Base-by-base conservation (phyloP, 2,113 vertebrate genomes). In the Promerops cafer region DNA sequence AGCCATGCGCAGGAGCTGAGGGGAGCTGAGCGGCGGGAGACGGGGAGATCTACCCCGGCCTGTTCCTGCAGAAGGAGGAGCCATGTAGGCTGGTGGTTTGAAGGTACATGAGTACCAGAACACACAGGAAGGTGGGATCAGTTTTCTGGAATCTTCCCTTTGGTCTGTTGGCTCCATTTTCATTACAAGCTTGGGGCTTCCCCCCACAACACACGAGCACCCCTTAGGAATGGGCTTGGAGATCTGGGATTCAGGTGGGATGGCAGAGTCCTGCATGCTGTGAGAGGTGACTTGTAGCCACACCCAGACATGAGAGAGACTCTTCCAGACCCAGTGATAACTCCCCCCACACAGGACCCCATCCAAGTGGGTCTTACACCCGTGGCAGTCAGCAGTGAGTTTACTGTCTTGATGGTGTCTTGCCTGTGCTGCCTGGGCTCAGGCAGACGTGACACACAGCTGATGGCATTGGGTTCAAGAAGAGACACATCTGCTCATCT, bases 181-280 rank as follows among this genome's bases (percentile, higher is more conserved):
- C 33, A 49, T 31, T 17, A 26, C 11, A 59, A 69, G 21, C 44
- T 33, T 30, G 33, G 31, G 19, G 11, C 27, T 91, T 49, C 18
- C 16, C 54, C 10, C 13, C 6, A 13, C 44, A 21, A 7, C 3
- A 16, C 4, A 8, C 27, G 8, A 2, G 12, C 5, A 15, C 18
- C 18, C 10, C 40, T 75, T 70, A 45, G 47, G 52, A 89, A 30
- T 0, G 3, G 26, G 7, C n/a, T 60, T 0, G 0, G 54, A 27
- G 50, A 21, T 44, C 12, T 1, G 10, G 64, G 35, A 13, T 78
- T 30, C 1, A 10, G 60, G 81, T 64, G 59, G 47, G 45, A n/a
- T 24, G 57, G 22, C 40, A 69, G 76, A 54, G 9, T 56, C 65
- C 50, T 42, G 35, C 26, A 4, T 0, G 0, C 57, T 30, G 60